Evolutionary conservation across 2,113 vertebrate species (phyloP).

Genomic region (Terrapene triunguis): DNA sequence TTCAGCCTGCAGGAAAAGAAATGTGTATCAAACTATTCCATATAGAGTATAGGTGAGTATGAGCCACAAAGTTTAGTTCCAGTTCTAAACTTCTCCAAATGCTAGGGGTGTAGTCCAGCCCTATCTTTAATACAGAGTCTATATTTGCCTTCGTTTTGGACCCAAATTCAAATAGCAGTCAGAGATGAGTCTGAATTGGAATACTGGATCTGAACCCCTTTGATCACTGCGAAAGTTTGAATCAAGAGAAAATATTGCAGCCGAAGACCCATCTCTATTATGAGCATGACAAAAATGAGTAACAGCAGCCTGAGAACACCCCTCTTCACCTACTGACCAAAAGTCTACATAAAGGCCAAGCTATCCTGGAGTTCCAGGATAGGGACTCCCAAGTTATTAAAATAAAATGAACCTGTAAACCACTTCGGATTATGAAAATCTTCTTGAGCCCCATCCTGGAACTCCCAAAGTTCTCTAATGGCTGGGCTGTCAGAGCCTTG

Average conservation of each 20-base stretch:
- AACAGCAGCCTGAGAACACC: background rate
- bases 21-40: rapidly evolving
- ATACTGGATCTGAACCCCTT: background rate
- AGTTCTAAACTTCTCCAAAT: background rate
- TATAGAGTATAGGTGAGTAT: background rate
- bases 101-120: background rate
- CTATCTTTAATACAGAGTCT: background rate
- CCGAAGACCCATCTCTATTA: background rate
- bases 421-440: rapidly evolving
- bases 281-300: background rate
- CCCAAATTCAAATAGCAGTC: background rate
- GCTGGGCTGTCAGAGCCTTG: background rate
- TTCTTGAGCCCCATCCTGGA: background rate
- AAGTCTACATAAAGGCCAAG: background rate
- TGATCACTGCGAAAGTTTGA: background rate
- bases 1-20: background rate
- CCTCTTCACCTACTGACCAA: background rate
- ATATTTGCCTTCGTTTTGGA: background rate
- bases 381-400: background rate
- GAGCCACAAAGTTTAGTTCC: rapidly evolving
- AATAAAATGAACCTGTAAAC: background rate
- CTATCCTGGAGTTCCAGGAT: background rate
- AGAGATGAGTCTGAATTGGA: background rate
- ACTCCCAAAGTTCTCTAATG: background rate
- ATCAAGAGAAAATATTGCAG: background rate